Evolutionary conservation across 2,797 vertebrate genomes (phyloP), one percentile per base, ranked within the genome.

Genomic region (Aphelocoma californica): DNA sequence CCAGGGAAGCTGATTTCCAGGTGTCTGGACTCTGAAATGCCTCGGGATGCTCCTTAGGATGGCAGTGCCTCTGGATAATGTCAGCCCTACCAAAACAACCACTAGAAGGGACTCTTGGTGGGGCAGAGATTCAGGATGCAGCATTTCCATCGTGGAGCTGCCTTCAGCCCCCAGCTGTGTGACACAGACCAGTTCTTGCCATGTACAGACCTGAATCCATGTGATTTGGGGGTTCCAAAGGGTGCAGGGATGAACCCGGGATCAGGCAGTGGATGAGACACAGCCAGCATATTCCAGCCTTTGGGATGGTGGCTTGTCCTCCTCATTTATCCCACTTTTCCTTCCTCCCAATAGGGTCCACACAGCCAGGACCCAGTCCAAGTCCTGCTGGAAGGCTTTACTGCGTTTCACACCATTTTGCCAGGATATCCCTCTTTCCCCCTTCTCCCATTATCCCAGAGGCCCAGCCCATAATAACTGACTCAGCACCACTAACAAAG

Each of bases 401-500:
- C 12, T 26, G 15, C 29, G 16, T 45, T 28, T 71, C 15, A 4
- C 26, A 19, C 13, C 6, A 12, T 51, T 78, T n/a, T 72, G 17
- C 38, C 29, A 32, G 25, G 36, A 21, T 32, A 26, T 25, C 13
- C 8, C 44, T 40, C 38, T 10, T 75, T 57, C 45, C 7, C 18
- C 10, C 3, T 6, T 42, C 24, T 82, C 7, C 18, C 31, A 5
- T 85, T 32, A 28, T 12, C 45, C 60, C 36, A n/a, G 29, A 18
- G 7, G n/a, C 16, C 18, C 65, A 88, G 78, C 86, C 81, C 11
- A 1, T 94, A 97, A 92, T 64, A 91, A 95, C 81, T 62, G 78
- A 93, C 78, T 95, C 93, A 96, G 93, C 87, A 94, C 53, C 75
- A 67, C 78, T 34, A 88, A 92, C 64, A 94, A 95, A 96, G 58